phyloP scores from a whole-genome alignment of 2,797 vertebrate genomes.

The Siniperca scherzeri region DNA sequence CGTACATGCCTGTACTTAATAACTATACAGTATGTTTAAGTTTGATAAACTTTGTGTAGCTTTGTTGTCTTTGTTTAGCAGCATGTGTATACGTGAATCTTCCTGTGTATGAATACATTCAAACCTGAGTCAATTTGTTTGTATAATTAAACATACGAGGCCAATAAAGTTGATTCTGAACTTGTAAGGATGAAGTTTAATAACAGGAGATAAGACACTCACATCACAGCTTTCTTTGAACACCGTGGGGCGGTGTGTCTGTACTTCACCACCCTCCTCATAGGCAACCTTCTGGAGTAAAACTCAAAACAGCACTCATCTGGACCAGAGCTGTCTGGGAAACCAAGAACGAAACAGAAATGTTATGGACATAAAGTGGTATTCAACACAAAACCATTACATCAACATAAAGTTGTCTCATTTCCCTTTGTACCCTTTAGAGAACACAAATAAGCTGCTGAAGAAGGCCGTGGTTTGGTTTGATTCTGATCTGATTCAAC shows the following conservation, averaged over 20 bases:
- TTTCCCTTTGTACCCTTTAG: background rate
- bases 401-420: too few species aligned
- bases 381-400: background rate
- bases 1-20: background rate
- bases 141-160: too few species aligned
- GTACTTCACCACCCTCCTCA: accelerated
- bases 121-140: too few species aligned
- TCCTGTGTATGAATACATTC: too few species aligned
- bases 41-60: background rate
- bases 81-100: background rate
- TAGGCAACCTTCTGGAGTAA: accelerated
- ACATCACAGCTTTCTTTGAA: slow-evolving; percentile 41
- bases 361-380: background rate
- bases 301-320: slow-evolving; percentile 35
- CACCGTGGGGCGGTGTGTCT: slow-evolving; percentile 24
- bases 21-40: background rate
- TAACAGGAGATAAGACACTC: slow-evolving; percentile 39
- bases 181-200: background rate
- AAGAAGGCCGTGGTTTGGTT: background rate
- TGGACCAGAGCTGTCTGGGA: slow-evolving; percentile 22
- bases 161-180: background rate
- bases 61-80: background rate
- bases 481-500: background rate
- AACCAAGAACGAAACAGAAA: background rate
- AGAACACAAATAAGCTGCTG: background rate